A percentile compares a stretch with the other conserved stretches of the same genome.
These are phyloP conservation scores for Lutjanus argentimaculatus DNA, from an alignment of 2,797 vertebrate genomes.

Conservation along the genomic window DNA sequence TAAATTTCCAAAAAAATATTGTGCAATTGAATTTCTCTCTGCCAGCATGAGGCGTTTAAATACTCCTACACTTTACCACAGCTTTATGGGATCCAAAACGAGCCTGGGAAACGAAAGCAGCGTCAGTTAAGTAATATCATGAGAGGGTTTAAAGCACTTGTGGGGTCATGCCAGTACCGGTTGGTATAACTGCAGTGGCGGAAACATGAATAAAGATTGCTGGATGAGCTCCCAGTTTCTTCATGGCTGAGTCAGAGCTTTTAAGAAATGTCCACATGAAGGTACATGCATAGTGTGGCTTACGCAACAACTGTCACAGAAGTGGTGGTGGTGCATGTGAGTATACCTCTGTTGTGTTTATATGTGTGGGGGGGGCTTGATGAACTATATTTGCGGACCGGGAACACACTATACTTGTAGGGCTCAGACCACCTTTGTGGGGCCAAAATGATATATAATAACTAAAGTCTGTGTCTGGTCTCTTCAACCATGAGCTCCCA, in stretches of 20 bases:
- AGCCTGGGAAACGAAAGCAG: conserved; percentile 61
- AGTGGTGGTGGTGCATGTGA: conserved; percentile 7
- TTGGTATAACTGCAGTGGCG: conserved; percentile 43
- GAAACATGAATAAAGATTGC: conserved; percentile 65
- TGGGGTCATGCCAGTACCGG: conserved; percentile 68
- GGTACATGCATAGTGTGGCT: conserved; percentile 58
- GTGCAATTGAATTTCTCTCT: neutral
- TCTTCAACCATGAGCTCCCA: conserved; percentile 87
- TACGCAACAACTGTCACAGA: conserved; percentile 38
- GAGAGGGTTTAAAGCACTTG: conserved; percentile 48
- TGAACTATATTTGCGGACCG: no score
- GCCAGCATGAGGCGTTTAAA: conserved; percentile 13
- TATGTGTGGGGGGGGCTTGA: neutral
- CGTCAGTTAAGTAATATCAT: conserved; percentile 55
- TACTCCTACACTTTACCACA: conserved; percentile 13
- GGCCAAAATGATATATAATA: no score
- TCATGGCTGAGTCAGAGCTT: conserved; percentile 65
- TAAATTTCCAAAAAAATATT: neutral
- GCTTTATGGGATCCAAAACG: conserved; percentile 32
- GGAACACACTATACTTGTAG: no score
- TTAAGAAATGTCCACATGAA: conserved; percentile 74
- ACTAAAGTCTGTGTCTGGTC: neutral
- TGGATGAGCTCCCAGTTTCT: conserved; percentile 72
- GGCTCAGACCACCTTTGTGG: no score
- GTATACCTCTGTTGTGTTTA: neutral